These are phyloP conservation scores for Camponotus fellah DNA, from an alignment of 2,888 invertebrate genomes.

Conservation along the genomic window DNA sequence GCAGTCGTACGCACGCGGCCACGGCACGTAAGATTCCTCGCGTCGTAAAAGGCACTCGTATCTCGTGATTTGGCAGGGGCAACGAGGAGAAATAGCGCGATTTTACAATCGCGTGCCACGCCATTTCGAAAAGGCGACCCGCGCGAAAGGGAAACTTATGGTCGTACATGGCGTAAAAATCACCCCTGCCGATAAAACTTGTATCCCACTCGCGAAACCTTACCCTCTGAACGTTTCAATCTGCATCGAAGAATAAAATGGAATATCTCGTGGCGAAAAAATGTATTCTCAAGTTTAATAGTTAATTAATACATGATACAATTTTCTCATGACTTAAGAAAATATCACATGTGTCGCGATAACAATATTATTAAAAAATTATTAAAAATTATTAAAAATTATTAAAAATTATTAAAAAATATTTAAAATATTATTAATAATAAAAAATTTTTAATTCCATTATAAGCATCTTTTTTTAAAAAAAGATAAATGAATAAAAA, in stretches of 20 bases:
- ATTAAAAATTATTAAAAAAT: no score
- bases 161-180: conserved; percentile 32
- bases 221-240: conserved; percentile 27
- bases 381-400: no score
- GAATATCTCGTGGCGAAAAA: neutral
- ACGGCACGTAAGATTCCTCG: conserved; percentile 60
- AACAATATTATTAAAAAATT: neutral
- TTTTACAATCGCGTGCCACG: conserved; percentile 70
- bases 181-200: conserved; percentile 10
- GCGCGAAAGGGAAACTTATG: neutral
- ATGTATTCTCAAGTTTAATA: neutral
- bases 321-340: neutral
- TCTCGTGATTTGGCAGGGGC: conserved; percentile 67
- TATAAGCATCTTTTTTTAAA: neutral
- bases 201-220: conserved; percentile 7
- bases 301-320: neutral
- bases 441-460: no score
- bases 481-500: neutral
- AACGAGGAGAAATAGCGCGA: conserved; percentile 57
- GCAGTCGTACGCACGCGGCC: conserved; percentile 19
- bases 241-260: conserved; percentile 28
- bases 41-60: conserved; percentile 72
- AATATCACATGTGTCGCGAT: neutral
- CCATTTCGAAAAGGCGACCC: conserved; percentile 5
- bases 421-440: no score